A percentile compares a stretch with the other conserved stretches of the same genome.
These are phyloP conservation scores for Thripadectes ignobilis DNA, from an alignment of 2,797 vertebrate genomes.

Conservation along the genomic window DNA sequence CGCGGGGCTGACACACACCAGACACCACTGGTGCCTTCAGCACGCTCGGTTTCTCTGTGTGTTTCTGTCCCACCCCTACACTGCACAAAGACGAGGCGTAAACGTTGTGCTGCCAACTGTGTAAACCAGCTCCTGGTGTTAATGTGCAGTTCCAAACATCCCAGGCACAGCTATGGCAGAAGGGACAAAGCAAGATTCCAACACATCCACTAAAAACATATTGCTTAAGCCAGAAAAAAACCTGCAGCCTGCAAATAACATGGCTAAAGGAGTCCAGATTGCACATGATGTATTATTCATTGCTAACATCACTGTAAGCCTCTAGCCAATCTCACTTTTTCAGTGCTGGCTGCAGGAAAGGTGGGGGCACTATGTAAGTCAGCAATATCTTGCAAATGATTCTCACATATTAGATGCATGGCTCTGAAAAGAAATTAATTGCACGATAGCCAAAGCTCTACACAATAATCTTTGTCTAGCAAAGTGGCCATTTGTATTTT, in stretches of 20 bases:
- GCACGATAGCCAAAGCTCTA: slow-evolving; percentile 19
- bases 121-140: not conserved
- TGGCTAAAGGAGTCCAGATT: slow-evolving; percentile 49
- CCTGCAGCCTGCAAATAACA: slow-evolving; percentile 1
- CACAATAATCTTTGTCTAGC: slow-evolving; percentile 47
- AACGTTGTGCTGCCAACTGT: not conserved
- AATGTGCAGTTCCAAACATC: not conserved
- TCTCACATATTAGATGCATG: slow-evolving; percentile 36
- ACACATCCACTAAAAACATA: slow-evolving; percentile 2
- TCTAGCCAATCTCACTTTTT: slow-evolving; percentile 34
- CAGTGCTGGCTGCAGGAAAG: slow-evolving; percentile 33
- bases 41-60: not conserved
- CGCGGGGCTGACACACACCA: not conserved
- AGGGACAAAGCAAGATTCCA: slow-evolving; percentile 32
- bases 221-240: slow-evolving; percentile 11
- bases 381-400: slow-evolving; percentile 41
- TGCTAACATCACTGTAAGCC: slow-evolving; percentile 5
- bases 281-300: slow-evolving; percentile 67
- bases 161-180: not conserved
- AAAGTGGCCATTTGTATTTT: slow-evolving; percentile 59
- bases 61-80: not conserved
- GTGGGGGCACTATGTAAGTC: slow-evolving; percentile 45
- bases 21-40: not conserved
- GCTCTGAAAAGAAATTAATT: slow-evolving; percentile 28
- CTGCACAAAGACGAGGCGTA: not conserved